Conservation (phyloP, 2,797 vertebrate species). For the Sebastiscus albofasciatus region DNA sequence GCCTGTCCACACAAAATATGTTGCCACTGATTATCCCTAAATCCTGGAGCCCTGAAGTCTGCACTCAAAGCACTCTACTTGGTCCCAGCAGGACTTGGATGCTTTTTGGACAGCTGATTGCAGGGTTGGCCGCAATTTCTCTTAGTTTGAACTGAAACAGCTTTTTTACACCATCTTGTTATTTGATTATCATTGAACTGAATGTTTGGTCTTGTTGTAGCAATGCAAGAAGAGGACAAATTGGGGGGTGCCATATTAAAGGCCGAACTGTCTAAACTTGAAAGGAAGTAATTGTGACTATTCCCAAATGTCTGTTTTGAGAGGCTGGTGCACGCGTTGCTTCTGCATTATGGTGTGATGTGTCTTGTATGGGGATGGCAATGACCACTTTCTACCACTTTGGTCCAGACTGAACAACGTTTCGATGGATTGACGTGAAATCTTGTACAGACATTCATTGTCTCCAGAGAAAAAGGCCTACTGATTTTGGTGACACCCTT, state of each 20-base stretch:
- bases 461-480: neutral
- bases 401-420: neutral
- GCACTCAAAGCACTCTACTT: conserved; percentile 9
- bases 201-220: neutral
- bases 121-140: neutral
- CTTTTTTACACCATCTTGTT: neutral
- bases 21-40: conserved; percentile 1
- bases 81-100: conserved; percentile 6
- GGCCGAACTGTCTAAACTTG: neutral
- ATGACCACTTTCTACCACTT: neutral
- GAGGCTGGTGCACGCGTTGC: neutral
- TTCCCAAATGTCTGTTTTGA: neutral
- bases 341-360: neutral
- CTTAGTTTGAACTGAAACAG: neutral
- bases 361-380: neutral
- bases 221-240: neutral
- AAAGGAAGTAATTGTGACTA: neutral
- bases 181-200: neutral
- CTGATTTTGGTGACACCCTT: neutral
- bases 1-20: neutral
- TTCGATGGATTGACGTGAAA: neutral
- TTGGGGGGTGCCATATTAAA: neutral
- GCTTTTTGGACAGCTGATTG: conserved; percentile 28
- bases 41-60: conserved; percentile 8
- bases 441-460: neutral